These are phyloP conservation scores for Pseudorhiza aurosa DNA, from an alignment of 30 jellyfish, hydroid and myxozoan species.

Conservation along the genomic window DNA sequence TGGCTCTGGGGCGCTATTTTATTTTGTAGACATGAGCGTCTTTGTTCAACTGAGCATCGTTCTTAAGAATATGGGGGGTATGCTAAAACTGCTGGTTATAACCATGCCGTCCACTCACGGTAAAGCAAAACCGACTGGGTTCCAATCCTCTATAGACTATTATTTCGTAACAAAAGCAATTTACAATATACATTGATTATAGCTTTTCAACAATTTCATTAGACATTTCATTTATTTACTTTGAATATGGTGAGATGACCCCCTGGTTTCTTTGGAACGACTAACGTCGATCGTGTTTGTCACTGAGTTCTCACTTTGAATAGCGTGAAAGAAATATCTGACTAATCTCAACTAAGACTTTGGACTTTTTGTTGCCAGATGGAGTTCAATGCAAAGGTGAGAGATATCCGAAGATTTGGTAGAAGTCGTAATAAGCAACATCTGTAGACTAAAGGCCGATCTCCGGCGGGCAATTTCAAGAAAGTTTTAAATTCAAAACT, in stretches of 20 bases:
- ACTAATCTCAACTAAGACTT: constrained; percentile 56
- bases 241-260: background rate
- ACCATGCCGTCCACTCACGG: no score
- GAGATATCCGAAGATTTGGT: constrained; percentile 19
- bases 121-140: no score
- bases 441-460: constrained; percentile 47
- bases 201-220: no score
- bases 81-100: background rate
- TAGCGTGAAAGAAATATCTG: constrained; percentile 45
- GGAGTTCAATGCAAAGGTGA: constrained; percentile 44
- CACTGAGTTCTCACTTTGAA: constrained; percentile 51
- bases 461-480: constrained; percentile 16
- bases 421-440: constrained; percentile 38
- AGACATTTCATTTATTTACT: no score
- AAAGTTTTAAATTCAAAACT: constrained; percentile 1
- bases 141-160: no score
- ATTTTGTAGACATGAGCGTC: constrained; percentile 52
- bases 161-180: no score
- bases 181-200: no score
- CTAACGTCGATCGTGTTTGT: constrained; percentile 39
- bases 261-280: constrained; percentile 28
- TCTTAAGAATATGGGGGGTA: background rate
- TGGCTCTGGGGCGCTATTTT: constrained; percentile 70
- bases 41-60: constrained; percentile 14
- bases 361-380: constrained; percentile 64